Conservation (phyloP, 2,113 vertebrate species). For the Campylomormyrus tamandua region DNA sequence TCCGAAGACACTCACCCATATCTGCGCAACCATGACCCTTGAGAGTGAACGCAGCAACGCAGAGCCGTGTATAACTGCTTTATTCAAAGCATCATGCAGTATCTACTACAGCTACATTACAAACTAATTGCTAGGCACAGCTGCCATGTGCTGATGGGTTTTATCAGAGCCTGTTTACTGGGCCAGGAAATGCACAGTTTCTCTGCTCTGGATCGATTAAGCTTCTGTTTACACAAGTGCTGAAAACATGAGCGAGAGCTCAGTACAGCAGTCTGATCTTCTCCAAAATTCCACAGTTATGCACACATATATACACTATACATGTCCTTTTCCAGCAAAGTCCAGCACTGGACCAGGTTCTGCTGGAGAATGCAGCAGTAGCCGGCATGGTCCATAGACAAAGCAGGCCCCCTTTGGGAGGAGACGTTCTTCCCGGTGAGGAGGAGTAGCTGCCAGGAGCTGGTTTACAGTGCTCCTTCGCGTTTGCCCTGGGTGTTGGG, state of each 20-base stretch:
- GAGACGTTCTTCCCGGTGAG: background rate
- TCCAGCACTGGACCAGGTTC: background rate
- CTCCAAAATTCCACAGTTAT: background rate
- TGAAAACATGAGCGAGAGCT: conserved; percentile 2
- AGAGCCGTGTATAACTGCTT: background rate
- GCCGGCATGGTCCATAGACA: background rate
- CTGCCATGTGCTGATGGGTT: conserved; percentile 49
- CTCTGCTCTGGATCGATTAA: background rate
- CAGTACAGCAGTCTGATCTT: background rate
- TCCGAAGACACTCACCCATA: background rate
- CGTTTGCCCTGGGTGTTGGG: background rate
- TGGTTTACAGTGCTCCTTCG: background rate
- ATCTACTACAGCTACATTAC: conserved; percentile 3
- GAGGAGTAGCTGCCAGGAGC: background rate
- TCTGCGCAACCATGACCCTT: background rate
- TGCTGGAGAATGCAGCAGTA: background rate
- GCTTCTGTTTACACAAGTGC: conserved; percentile 15
- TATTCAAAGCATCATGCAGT: conserved; percentile 8
- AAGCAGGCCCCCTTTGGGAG: background rate
- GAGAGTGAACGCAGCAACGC: background rate
- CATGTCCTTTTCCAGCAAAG: background rate
- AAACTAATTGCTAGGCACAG: conserved; percentile 14
- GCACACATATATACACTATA: background rate
- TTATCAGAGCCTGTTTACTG: conserved; percentile 62
- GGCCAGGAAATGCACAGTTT: background rate